phyloP scores from a whole-genome alignment of 2,797 vertebrate species.

The Myotis findleyi region DNA sequence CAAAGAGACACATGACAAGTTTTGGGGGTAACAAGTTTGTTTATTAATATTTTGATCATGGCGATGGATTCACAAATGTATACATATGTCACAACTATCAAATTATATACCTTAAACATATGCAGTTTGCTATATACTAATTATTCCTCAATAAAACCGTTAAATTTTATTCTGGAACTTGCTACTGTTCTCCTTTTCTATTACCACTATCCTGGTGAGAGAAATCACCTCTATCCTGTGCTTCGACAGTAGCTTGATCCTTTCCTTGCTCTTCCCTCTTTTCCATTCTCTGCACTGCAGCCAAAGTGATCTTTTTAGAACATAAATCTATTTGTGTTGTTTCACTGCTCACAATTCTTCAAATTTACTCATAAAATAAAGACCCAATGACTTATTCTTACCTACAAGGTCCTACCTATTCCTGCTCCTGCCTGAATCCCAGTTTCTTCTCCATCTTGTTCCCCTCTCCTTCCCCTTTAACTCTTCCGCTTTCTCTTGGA shows the following conservation, averaged over 20 bases:
- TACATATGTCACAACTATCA: not conserved
- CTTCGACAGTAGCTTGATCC: not conserved
- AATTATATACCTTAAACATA: not conserved
- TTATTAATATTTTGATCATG: constrained; percentile 53
- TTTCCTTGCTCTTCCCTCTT: not conserved
- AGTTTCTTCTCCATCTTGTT: not conserved
- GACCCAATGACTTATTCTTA: not conserved
- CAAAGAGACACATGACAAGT: not conserved
- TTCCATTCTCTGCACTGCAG: not conserved
- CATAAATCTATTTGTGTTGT: not conserved
- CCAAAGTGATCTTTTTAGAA: constrained; percentile 19
- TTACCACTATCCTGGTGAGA: not conserved
- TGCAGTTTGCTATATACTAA: not conserved
- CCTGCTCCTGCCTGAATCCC: not conserved
- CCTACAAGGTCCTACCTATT: not conserved
- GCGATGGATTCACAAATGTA: constrained; percentile 28
- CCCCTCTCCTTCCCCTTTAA: not conserved
- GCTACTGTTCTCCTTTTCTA: not conserved
- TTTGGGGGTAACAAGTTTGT: not conserved
- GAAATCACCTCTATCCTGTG: not conserved
- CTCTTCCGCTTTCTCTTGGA: not conserved
- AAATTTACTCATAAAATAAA: not conserved
- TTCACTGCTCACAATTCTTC: constrained; percentile 8
- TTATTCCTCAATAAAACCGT: constrained; percentile 31
- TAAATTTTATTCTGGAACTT: constrained; percentile 1